Evolutionary conservation across 1,140 invertebrate species (phyloP).

Genomic region (Phymorhynchus buccinoides): DNA sequence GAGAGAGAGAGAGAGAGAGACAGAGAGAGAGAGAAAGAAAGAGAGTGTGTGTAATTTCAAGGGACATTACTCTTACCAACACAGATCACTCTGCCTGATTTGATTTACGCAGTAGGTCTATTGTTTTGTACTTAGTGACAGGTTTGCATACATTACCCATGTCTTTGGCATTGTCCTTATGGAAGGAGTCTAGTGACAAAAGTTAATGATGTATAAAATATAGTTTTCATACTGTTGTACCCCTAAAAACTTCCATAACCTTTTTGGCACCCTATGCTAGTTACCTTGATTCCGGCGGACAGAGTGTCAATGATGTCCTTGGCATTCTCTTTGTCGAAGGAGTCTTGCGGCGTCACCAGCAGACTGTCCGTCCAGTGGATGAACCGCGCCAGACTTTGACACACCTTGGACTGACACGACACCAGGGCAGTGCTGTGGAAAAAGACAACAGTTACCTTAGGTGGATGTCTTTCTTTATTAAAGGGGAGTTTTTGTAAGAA

Average conservation of each 20-base stretch:
- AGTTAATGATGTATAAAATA: too few species aligned
- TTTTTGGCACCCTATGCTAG: too few species aligned
- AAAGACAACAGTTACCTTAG: conserved; percentile 76
- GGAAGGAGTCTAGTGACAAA: too few species aligned
- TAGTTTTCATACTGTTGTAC: too few species aligned
- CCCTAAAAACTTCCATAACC: too few species aligned
- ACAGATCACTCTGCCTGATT: too few species aligned
- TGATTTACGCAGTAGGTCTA: too few species aligned
- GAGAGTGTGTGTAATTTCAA: not conserved
- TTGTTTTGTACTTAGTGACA: too few species aligned
- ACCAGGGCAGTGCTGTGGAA: conserved; percentile 77
- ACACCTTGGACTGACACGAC: conserved; percentile 88
- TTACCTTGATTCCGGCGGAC: conserved; percentile 86
- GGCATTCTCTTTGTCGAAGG: conserved; percentile 79
- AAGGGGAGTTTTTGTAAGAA: not conserved
- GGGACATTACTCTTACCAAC: too few species aligned
- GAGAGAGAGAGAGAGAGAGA: not conserved
- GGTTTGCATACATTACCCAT: too few species aligned
- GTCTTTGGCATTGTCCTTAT: too few species aligned
- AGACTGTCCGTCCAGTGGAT: conserved; percentile 92
- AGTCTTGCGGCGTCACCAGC: conserved; percentile 81
- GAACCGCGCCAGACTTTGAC: conserved; percentile 87
- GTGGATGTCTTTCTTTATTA: too few species aligned
- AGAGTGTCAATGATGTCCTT: conserved; percentile 84
- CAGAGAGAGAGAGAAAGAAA: not conserved